Conservation (phyloP, 2,113 vertebrate genomes). For the Thamnaconus septentrionalis region DNA sequence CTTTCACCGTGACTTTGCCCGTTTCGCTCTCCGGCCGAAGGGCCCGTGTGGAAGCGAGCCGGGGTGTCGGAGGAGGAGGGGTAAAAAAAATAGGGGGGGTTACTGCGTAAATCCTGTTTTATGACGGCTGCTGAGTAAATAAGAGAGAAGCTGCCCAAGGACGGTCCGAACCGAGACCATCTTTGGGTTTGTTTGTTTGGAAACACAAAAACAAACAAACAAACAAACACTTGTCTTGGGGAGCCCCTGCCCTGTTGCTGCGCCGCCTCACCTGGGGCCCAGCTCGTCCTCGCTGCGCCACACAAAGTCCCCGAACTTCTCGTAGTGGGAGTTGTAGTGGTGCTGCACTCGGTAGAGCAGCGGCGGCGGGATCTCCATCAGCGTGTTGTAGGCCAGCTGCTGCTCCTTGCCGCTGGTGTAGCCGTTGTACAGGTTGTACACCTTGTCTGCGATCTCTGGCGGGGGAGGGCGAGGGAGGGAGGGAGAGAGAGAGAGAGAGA, state of each 20-base stretch:
- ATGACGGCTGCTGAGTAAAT: too few species aligned
- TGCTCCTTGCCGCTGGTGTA: constrained; percentile 99
- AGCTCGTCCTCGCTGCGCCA: constrained; percentile 98
- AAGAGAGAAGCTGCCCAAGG: too few species aligned
- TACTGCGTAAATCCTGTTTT: neutral
- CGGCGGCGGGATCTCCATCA: constrained; percentile 93
- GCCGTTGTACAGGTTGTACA: constrained; percentile 97
- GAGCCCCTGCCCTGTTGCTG: too few species aligned
- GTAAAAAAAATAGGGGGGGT: constrained; percentile 2
- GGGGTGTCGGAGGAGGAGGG: constrained; percentile 4
- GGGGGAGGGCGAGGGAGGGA: neutral
- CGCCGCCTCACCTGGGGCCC: constrained; percentile 86
- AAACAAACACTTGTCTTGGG: too few species aligned
- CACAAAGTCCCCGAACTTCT: constrained; percentile 98
- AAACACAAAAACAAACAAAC: too few species aligned
- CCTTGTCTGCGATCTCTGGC: constrained; percentile 94
- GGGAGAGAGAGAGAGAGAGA: neutral
- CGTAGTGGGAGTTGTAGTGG: constrained; percentile 97
- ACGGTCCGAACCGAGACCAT: too few species aligned
- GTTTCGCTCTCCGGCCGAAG: constrained; percentile 31
- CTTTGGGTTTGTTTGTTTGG: too few species aligned
- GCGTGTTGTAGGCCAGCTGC: constrained; percentile 94
- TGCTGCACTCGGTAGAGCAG: constrained; percentile 93
- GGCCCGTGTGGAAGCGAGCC: neutral
- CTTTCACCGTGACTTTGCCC: constrained; percentile 53